Evolutionary conservation across 2,797 vertebrate genomes (phyloP), one percentile per base, ranked within the genome.

Genomic region (Rousettus madagascariensis): DNA sequence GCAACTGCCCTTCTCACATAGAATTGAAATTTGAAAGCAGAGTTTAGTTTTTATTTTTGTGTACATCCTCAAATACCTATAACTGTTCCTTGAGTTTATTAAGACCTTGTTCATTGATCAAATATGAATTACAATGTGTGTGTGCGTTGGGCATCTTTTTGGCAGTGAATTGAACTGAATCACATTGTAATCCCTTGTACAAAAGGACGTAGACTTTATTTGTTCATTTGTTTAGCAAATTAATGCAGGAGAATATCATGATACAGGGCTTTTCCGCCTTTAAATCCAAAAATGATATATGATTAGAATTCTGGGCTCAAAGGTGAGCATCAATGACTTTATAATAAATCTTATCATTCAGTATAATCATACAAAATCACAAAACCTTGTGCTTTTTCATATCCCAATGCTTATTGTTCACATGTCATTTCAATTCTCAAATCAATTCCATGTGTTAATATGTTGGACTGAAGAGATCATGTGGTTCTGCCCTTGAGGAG

Each of bases 371-470:
- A 28, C 2, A 43, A 72, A 72, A 55, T 53, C 38, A 49, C 16
- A 68, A 87, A 84, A 17, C n/a, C n/a, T 4, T 51, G 65, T 66
- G 22, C 3, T 46, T 92, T 94, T 61, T 61, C 20, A 49, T 36
- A 94, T 51, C 10, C 24, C 59, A 74, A 0, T 38, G 38, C 0
- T 89, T 41, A 75, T 68, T 92, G n/a, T 46, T 68, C n/a, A 87
- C 13, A 65, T 30, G 36, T 53, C 22, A 88, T 75, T 94, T 93
- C 71, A 75, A 95, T 86, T 94, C 69, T 92, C 63, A 92, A 83
- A 88, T 95, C 72, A 88, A 79, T 78, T 71, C 85, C 80, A 71
- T 28, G 43, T 90, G 91, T 65, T 90, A 93, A 87, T 84, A 86
- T 0, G 0, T 24, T 49, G 38, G 49, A 61, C 85, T 87, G 85